phyloP scores from a whole-genome alignment of 2,113 vertebrate genomes.

The Tachysurus vachellii region DNA sequence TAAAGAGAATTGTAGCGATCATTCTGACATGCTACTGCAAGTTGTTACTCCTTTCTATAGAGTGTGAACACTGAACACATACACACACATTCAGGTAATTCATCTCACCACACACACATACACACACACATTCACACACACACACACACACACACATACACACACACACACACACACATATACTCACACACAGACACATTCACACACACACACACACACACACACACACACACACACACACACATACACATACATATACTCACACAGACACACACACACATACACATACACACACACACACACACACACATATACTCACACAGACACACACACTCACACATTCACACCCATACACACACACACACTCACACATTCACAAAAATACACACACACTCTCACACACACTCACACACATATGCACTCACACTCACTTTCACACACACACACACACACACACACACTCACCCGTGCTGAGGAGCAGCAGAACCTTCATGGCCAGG shows the following conservation, averaged over 20 bases:
- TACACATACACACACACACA: conserved; percentile 65
- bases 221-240: conserved; percentile 66
- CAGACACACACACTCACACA: conserved; percentile 66
- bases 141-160: conserved; percentile 1
- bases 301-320: conserved; percentile 61
- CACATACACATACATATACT: conserved; percentile 30
- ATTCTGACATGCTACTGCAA: background rate
- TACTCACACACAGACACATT: conserved; percentile 63
- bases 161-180: conserved; percentile 64
- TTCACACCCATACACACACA: conserved; percentile 64
- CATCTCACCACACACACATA: background rate
- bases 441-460: conserved; percentile 12
- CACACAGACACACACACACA: conserved; percentile 65
- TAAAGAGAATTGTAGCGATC: background rate
- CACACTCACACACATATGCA: background rate
- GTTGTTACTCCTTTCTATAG: background rate
- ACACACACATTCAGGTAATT: background rate
- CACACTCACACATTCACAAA: conserved; percentile 65
- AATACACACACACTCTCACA: conserved; percentile 65
- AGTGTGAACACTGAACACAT: background rate
- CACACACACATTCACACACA: background rate
- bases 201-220: conserved; percentile 66
- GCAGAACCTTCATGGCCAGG: conserved; percentile 95
- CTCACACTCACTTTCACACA: too few relatives aligned
- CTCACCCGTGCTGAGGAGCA: conserved; percentile 94